phyloP scores from a whole-genome alignment of 2,113 vertebrate species.

The Ammodytes dubius region DNA sequence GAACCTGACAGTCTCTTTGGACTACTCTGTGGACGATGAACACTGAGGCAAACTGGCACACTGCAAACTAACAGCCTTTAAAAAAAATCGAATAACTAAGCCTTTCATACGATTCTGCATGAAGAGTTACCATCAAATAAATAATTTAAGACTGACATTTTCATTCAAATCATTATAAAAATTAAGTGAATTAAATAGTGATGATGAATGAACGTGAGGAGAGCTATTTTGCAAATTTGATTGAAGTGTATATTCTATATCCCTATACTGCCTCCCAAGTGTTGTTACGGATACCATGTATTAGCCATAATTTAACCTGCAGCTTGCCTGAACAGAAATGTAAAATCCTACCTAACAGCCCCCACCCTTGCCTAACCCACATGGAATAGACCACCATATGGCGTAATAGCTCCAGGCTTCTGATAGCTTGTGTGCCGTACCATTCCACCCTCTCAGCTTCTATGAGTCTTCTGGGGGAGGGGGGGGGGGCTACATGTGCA shows the following conservation, averaged over 20 bases:
- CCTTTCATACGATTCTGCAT: constrained; percentile 10
- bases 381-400: constrained; percentile 83
- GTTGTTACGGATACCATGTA: constrained; percentile 49
- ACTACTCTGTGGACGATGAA: constrained; percentile 31
- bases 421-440: constrained; percentile 69
- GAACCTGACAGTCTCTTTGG: constrained; percentile 70
- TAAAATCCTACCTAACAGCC: constrained; percentile 63
- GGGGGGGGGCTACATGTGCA: constrained; percentile 23
- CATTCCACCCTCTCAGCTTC: constrained; percentile 73
- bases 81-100: constrained; percentile 3
- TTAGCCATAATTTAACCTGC: constrained; percentile 58
- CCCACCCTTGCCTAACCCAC: constrained; percentile 53
- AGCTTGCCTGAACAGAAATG: constrained; percentile 62
- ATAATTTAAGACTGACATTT: background rate
- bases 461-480: constrained; percentile 46
- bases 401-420: constrained; percentile 77
- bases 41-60: constrained; percentile 42
- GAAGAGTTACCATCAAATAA: background rate
- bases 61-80: constrained; percentile 20
- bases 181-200: background rate
- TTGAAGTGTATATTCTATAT: constrained; percentile 43
- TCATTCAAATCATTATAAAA: background rate
- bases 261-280: constrained; percentile 17
- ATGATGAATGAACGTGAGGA: background rate
- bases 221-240: background rate